Conservation (phyloP, 2,888 invertebrate species). For the Limnephilus lunatus region DNA sequence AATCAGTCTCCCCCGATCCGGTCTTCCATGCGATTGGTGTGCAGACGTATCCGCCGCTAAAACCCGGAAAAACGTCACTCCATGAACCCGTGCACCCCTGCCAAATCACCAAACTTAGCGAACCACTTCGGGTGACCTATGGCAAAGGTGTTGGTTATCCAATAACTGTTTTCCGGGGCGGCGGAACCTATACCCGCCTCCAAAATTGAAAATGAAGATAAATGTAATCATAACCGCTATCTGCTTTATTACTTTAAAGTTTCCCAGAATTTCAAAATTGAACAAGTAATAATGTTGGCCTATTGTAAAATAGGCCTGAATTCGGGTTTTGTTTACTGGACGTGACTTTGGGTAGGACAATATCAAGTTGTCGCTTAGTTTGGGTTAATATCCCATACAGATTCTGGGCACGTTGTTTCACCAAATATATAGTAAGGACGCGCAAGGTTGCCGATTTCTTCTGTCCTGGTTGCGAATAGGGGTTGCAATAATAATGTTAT, state of each 20-base stretch:
- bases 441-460: neutral
- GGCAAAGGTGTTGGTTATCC: no score
- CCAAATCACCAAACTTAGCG: no score
- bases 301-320: neutral
- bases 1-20: no score
- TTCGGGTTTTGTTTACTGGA: neutral
- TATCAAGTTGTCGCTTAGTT: constrained; percentile 2
- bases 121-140: no score
- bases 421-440: neutral
- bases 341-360: neutral
- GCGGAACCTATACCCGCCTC: no score
- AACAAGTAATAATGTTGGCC: neutral
- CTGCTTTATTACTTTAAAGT: neutral
- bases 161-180: no score
- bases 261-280: neutral
- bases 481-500: neutral
- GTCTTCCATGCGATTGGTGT: no score
- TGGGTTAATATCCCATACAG: neutral
- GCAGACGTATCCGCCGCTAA: no score
- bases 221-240: neutral
- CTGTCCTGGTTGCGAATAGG: neutral
- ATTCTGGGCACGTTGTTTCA: neutral
- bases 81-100: no score
- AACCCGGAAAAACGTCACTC: no score
- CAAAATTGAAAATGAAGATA: neutral